phyloP scores from a whole-genome alignment of 1,140 invertebrate species.

The Microplitis demolitor region DNA sequence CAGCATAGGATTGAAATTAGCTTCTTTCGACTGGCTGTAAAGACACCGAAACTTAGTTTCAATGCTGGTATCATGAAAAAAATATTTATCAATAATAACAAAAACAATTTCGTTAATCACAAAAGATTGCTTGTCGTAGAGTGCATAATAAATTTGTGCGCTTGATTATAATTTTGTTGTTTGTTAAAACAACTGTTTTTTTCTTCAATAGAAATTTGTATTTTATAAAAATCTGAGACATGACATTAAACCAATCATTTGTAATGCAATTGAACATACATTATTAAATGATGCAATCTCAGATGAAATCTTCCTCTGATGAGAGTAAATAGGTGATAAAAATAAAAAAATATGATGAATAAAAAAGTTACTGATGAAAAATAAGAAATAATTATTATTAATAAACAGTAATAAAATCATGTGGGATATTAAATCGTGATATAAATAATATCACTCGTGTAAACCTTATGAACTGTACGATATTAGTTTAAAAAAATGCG shows the following conservation, averaged over 20 bases:
- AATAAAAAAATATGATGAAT: neutral
- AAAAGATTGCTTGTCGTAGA: neutral
- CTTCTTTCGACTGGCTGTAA: too few relatives aligned
- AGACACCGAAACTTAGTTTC: too few relatives aligned
- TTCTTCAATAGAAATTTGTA: too few relatives aligned
- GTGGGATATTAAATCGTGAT: slow-evolving; percentile 8
- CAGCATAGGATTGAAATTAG: too few relatives aligned
- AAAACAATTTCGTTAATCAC: neutral
- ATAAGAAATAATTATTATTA: too few relatives aligned
- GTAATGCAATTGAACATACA: neutral
- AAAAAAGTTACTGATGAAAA: neutral
- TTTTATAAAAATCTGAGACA: too few relatives aligned
- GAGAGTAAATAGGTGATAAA: neutral
- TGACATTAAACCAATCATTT: neutral
- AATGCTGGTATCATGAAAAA: neutral
- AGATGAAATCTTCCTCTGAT: neutral
- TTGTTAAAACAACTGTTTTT: too few relatives aligned
- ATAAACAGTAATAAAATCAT: neutral
- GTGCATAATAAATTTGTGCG: neutral
- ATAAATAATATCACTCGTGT: slow-evolving; percentile 11
- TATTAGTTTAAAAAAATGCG: slow-evolving; percentile 46
- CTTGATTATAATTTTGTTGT: too few relatives aligned
- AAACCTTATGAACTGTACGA: slow-evolving; percentile 41
- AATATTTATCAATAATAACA: slow-evolving; percentile 2
- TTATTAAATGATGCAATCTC: neutral